Percentiles rank a stretch among this genome's conserved stretches.
Conservation (phyloP, 2,113 vertebrate genomes). For the Pachycephala philippinensis region DNA sequence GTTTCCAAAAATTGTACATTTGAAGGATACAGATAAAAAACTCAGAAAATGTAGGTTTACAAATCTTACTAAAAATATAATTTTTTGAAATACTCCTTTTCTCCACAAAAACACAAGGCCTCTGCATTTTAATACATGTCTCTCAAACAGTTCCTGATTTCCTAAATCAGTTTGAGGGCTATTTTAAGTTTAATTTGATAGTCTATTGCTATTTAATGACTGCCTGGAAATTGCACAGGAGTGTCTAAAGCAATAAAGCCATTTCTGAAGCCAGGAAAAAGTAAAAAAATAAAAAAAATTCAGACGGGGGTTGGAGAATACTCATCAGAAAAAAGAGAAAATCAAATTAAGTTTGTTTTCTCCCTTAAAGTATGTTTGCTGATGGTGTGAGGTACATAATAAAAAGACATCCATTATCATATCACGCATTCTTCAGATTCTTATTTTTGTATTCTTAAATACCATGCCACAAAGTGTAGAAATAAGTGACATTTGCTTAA, state of each 20-base stretch:
- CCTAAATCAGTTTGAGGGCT: background rate
- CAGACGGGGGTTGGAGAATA: background rate
- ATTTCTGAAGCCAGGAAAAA: background rate
- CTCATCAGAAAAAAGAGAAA: background rate
- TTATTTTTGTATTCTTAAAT: background rate
- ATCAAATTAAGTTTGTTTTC: background rate
- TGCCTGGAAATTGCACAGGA: background rate
- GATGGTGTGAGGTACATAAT: background rate
- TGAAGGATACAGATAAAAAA: background rate
- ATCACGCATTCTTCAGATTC: background rate
- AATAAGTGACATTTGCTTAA: background rate
- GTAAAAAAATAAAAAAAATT: background rate
- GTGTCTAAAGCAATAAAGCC: constrained; percentile 19
- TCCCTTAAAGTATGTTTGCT: background rate
- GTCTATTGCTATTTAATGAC: constrained; percentile 12
- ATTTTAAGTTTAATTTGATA: constrained; percentile 41
- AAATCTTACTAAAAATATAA: background rate
- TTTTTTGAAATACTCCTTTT: background rate
- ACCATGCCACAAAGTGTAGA: background rate
- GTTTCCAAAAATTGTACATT: background rate
- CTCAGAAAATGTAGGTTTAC: background rate
- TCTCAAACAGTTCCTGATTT: background rate
- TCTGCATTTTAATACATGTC: background rate
- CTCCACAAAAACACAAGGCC: background rate
- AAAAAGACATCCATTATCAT: background rate